These are phyloP conservation scores for Tachuris rubrigastra DNA, from an alignment of 2,113 vertebrate species.

Conservation along the genomic window DNA sequence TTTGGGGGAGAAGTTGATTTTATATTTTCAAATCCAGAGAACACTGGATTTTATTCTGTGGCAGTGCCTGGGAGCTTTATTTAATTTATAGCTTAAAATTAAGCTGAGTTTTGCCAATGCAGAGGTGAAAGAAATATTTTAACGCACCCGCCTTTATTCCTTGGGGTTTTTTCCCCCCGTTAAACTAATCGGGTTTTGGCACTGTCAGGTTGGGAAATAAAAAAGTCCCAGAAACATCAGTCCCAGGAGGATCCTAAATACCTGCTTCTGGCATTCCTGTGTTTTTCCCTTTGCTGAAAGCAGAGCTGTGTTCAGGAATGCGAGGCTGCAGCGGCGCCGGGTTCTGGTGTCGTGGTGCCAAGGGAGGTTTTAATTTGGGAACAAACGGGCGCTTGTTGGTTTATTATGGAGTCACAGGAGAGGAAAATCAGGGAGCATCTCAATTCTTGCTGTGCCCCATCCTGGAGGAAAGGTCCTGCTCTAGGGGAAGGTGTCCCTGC, in stretches of 20 bases:
- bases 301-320: neutral
- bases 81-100: neutral
- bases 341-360: neutral
- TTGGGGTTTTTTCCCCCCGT: neutral
- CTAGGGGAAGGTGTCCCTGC: neutral
- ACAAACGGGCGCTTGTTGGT: too few relatives aligned
- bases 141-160: neutral
- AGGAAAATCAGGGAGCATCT: neutral
- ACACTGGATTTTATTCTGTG: neutral
- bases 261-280: neutral
- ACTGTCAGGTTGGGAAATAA: neutral
- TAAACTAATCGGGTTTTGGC: neutral
- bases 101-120: neutral
- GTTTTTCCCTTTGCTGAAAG: neutral
- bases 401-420: neutral
- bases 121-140: neutral
- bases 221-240: neutral
- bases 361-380: neutral
- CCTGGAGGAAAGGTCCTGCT: neutral
- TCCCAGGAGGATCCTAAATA: neutral
- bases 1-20: neutral
- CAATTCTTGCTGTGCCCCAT: neutral
- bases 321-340: rapidly evolving
- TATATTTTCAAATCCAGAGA: neutral
- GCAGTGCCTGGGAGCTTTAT: neutral